Evolutionary conservation across 2,797 vertebrate species (phyloP).

Genomic region (Psittacula derbiana): DNA sequence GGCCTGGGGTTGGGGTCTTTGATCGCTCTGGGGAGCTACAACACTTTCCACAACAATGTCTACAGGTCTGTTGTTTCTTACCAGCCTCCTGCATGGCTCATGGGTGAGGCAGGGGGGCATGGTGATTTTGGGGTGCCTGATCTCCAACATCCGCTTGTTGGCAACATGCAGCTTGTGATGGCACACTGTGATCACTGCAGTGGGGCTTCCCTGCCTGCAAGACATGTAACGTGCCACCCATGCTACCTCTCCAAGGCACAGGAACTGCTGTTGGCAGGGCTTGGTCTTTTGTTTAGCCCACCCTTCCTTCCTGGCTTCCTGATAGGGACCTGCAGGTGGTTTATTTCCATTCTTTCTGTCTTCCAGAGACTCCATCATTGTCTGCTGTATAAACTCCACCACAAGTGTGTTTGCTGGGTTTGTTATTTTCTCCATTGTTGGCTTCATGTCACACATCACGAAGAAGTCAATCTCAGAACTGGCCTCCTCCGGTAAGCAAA

Average conservation of each 20-base stretch:
- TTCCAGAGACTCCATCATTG: conserved; percentile 88
- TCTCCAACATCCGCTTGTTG: not conserved
- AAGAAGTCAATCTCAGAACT: conserved; percentile 89
- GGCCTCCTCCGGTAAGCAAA: conserved; percentile 86
- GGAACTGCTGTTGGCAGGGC: not conserved
- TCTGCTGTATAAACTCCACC: conserved; percentile 90
- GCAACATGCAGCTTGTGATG: not conserved
- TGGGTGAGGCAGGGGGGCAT: not conserved
- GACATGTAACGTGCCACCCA: not conserved
- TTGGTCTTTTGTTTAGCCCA: not conserved
- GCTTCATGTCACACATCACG: conserved; percentile 91
- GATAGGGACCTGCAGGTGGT: not conserved
- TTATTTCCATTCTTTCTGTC: not conserved
- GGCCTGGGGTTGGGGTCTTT: conserved; percentile 90
- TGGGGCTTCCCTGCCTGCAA: not conserved
- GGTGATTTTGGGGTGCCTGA: not conserved
- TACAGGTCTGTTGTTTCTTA: conserved; percentile 76
- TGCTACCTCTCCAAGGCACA: not conserved
- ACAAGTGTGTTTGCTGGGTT: conserved; percentile 91
- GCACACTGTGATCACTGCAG: accelerated
- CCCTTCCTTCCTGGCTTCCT: not conserved
- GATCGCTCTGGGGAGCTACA: conserved; percentile 92
- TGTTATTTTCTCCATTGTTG: conserved; percentile 93
- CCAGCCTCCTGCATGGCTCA: not conserved
- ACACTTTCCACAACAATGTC: conserved; percentile 87